Evolutionary conservation across 2,113 vertebrate species (phyloP).

Genomic region (Tragulus kanchil): DNA sequence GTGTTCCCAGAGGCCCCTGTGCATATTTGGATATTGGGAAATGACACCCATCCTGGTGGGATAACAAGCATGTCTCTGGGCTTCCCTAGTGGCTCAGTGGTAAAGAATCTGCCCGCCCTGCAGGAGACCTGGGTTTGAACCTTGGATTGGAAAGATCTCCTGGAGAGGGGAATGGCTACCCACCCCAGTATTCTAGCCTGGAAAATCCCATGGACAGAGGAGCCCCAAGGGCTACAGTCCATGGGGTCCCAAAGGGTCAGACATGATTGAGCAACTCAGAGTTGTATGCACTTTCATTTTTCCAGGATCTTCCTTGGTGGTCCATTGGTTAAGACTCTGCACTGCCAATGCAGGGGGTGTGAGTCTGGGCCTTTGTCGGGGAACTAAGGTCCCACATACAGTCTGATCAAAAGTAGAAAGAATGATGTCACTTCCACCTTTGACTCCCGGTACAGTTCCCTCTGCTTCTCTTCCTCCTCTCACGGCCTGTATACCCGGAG

Average conservation of each 20-base stretch:
- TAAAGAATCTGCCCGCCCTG: background rate
- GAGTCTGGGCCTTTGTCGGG: background rate
- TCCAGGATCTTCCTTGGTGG: background rate
- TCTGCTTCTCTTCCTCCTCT: background rate
- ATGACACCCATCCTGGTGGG: background rate
- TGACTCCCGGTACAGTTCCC: background rate
- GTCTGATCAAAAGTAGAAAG: background rate
- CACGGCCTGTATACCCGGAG: background rate
- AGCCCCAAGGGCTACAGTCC: background rate
- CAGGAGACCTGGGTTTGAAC: background rate
- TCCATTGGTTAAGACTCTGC: background rate
- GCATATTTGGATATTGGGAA: background rate
- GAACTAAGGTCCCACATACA: background rate
- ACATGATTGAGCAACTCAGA: background rate
- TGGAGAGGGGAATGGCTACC: background rate
- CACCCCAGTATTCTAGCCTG: background rate
- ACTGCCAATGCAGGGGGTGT: background rate
- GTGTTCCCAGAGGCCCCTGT: background rate
- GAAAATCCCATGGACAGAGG: background rate
- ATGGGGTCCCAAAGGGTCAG: background rate
- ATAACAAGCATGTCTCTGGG: background rate
- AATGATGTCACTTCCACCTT: background rate
- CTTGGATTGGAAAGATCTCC: background rate
- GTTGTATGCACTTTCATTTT: background rate
- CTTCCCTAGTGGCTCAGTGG: background rate